Percentiles rank a stretch among this genome's conserved stretches.
Conservation (phyloP, 2,113 vertebrate genomes). For the Equus quagga region DNA sequence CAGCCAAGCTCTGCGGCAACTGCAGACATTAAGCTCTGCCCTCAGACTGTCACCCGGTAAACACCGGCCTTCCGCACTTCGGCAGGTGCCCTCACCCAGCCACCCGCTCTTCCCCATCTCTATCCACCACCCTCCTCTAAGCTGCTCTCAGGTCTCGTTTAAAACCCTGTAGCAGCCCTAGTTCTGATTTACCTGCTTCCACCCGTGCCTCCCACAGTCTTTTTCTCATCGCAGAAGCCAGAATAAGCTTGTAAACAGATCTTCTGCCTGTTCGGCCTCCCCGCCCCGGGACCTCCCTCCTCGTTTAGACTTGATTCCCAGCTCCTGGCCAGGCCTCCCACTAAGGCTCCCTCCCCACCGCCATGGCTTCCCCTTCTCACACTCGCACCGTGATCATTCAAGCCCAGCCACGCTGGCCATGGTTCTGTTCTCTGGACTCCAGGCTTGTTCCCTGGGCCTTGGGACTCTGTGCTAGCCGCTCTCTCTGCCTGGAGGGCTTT, state of each 20-base stretch:
- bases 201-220: background rate
- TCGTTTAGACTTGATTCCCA: background rate
- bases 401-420: accelerated
- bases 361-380: background rate
- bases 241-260: background rate
- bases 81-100: background rate
- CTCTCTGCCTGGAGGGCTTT: background rate
- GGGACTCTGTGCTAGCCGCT: background rate
- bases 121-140: background rate
- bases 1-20: background rate
- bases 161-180: background rate
- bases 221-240: background rate
- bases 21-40: background rate
- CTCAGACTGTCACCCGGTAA: background rate
- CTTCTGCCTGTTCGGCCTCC: background rate
- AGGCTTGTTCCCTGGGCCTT: background rate
- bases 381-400: background rate
- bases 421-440: background rate
- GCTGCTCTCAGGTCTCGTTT: background rate
- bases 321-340: background rate
- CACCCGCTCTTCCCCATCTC: background rate
- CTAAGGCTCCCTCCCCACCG: background rate
- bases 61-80: background rate
- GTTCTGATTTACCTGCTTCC: background rate
- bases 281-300: background rate